A percentile compares a stretch with the other conserved stretches of the same genome.
Conservation (phyloP, 2,797 vertebrate genomes). For the Numenius phaeopus region DNA sequence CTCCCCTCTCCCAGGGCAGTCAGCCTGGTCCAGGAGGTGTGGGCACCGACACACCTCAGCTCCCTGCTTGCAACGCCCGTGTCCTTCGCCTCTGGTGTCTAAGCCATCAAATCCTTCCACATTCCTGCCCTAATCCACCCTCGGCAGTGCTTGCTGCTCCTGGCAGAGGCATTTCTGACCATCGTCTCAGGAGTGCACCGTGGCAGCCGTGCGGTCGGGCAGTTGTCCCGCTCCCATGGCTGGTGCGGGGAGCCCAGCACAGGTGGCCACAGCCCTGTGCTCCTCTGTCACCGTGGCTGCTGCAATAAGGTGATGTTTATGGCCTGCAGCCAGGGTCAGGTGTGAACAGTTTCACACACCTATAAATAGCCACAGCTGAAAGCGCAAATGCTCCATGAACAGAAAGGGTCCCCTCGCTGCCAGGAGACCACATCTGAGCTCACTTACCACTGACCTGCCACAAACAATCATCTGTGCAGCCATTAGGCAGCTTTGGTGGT, state of each 20-base stretch:
- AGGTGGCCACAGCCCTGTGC: background rate
- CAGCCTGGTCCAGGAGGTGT: background rate
- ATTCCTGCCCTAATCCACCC: conserved; percentile 1
- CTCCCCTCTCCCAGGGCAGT: background rate
- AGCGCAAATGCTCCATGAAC: background rate
- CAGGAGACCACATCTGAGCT: conserved; percentile 26
- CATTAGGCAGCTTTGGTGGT: background rate
- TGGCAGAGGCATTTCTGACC: background rate
- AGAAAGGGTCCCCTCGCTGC: background rate
- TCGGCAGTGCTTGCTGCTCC: background rate
- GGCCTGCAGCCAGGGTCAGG: background rate
- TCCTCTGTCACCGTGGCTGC: background rate
- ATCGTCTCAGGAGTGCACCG: fast-evolving
- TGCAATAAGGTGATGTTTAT: background rate
- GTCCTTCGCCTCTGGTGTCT: background rate
- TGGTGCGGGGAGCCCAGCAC: fast-evolving
- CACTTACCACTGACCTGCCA: background rate
- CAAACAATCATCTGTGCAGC: background rate
- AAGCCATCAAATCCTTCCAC: background rate
- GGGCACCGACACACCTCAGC: background rate
- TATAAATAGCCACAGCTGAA: background rate
- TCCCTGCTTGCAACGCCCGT: background rate
- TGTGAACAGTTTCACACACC: background rate
- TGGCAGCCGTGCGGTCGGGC: fast-evolving
- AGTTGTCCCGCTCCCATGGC: fast-evolving